Evolutionary conservation across 2,888 invertebrate species (phyloP), one percentile per base, ranked within the genome.

Genomic region (Trilocha varians): DNA sequence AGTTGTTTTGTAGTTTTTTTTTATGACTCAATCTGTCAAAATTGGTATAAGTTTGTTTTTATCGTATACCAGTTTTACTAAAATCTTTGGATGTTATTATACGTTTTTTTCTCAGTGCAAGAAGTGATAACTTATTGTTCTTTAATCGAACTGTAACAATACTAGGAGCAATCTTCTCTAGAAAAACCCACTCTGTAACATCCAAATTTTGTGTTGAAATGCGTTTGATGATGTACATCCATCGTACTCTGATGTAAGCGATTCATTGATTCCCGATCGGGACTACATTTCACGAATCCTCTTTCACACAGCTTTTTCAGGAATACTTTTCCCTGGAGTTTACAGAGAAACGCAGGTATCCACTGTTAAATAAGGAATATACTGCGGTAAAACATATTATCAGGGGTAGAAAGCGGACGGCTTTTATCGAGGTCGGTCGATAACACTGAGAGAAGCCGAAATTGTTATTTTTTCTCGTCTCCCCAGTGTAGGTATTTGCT

Each of bases 291-390:
- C 39, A 33, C 33, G 17, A 13, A 39, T 33, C 17, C 34, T 16
- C 34, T 16, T 32, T 16, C 36, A 32, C 41, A 32, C 25, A 36
- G 32, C 14, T 25, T 25, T 35, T 13, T 32, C 13, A 36, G 32
- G 36, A 39, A 36, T 41, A 36, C 41, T 41, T 40, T 39, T 16
- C 40, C 40, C 40, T 18, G 25, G 40, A 16, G 35, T 14, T 36
- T 40, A 35, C 35, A 18, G 16, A 40, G n/a, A 14, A 35, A 35
- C 32, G 32, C 15, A 34, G 40, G 36, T 40, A 41, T 36, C 25
- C 32, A 41, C 36, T 36, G 36, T 41, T 41, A 41, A 41, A 41
- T 41, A 41, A 36, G 41, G 36, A 36, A 41, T 41, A 41, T 36
- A 18, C 36, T 36, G 41, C 41, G 36, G 41, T 40, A 18, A n/a